Evolutionary conservation across 2,797 vertebrate species (phyloP).

Genomic region (Pagetopsis macropterus): DNA sequence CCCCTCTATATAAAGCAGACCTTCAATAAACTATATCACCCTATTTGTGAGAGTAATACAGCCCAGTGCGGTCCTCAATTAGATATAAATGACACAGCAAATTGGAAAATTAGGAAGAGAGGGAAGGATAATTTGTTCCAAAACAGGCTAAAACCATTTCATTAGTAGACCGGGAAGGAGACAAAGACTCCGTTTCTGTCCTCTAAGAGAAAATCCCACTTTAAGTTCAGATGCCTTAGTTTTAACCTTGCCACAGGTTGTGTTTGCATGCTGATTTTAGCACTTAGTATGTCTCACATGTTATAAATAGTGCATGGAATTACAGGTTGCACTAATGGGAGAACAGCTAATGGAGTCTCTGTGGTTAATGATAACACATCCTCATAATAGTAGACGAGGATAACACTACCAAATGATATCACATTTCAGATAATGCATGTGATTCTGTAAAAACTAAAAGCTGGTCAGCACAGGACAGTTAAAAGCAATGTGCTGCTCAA

Average conservation of each 20-base stretch:
- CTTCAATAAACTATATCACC: slow-evolving; percentile 84
- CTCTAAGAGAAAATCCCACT: slow-evolving; percentile 69
- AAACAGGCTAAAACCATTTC: slow-evolving; percentile 88
- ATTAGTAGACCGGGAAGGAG: slow-evolving; percentile 79
- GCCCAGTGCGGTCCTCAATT: slow-evolving; percentile 84
- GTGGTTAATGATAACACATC: neutral
- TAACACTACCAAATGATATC: neutral
- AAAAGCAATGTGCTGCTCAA: neutral
- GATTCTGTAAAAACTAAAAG: neutral
- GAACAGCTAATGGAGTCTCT: neutral
- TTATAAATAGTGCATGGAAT: neutral
- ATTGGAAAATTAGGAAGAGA: slow-evolving; percentile 88
- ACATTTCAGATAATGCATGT: neutral
- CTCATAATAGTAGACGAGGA: neutral
- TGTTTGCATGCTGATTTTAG: slow-evolving; percentile 18
- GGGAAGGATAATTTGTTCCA: slow-evolving; percentile 85
- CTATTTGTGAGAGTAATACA: slow-evolving; percentile 84
- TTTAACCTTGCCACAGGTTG: slow-evolving; percentile 57
- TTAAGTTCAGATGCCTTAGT: slow-evolving; percentile 51
- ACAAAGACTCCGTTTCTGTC: slow-evolving; percentile 72
- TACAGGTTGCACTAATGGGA: neutral
- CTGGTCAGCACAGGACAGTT: neutral
- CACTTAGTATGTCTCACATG: slow-evolving; percentile 9
- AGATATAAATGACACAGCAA: slow-evolving; percentile 88
- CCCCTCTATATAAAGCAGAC: slow-evolving; percentile 74